Conservation (phyloP, 2,113 vertebrate genomes). For the Oxygymnocypris stewartii region DNA sequence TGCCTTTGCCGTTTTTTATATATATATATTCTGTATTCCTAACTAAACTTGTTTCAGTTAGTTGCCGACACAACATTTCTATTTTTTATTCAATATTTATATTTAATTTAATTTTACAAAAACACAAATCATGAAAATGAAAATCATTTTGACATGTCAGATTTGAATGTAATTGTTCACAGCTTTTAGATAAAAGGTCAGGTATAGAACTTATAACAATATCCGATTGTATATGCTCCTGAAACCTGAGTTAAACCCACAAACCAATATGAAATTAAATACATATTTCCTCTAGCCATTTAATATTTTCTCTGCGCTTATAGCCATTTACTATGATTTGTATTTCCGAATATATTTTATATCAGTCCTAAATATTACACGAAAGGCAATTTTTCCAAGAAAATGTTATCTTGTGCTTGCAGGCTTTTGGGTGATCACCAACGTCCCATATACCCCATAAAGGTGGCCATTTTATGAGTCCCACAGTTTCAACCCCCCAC, state of each 20-base stretch:
- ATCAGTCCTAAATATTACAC: background rate
- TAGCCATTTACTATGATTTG: background rate
- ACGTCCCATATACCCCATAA: slow-evolving; percentile 51
- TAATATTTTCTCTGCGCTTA: background rate
- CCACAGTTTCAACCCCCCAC: slow-evolving; percentile 36
- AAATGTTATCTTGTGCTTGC: slow-evolving; percentile 12
- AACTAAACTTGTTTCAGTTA: no score
- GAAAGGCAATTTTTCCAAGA: background rate
- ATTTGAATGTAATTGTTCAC: background rate
- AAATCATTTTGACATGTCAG: background rate
- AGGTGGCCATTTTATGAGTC: slow-evolving; percentile 56
- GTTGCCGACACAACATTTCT: no score
- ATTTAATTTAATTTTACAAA: background rate
- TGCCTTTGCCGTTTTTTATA: background rate
- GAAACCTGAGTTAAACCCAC: slow-evolving; percentile 13
- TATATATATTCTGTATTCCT: no score
- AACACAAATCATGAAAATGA: no score
- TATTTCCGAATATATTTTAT: background rate
- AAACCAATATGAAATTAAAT: background rate
- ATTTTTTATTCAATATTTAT: background rate
- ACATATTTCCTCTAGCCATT: background rate
- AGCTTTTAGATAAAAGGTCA: background rate
- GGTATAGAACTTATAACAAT: background rate
- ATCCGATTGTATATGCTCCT: background rate
- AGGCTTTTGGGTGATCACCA: slow-evolving; percentile 48